Base-by-base conservation (phyloP, 2,113 vertebrate genomes). In the Cochlearius cochlearius region DNA sequence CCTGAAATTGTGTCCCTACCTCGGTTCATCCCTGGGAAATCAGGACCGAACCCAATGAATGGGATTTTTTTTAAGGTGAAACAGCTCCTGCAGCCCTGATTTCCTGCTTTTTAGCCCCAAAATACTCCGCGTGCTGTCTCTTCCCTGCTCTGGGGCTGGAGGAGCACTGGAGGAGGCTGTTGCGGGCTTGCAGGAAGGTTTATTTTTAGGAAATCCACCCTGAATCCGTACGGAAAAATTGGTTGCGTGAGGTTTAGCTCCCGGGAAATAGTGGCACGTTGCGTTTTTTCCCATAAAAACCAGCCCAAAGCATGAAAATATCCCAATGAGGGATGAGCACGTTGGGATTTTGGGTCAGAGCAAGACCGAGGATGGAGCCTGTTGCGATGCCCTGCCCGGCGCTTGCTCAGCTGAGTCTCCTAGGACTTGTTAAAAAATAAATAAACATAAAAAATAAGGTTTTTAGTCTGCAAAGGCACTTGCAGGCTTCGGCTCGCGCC, bases 341-440 rank as follows among this genome's bases (percentile, higher is more conserved):
- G 1, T 56, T 45, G 52, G 43, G 58, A 27, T 78, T 78, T 58
- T 13, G 55, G 29, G 67, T 36, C 23, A 10, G 43, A 32, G 25
- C 8, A 29, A 62, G 30, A 41, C 4, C 0, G 6, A 75, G 22
- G 55, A 45, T 50, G 55, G 55, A 63, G 32, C 17, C 15, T 2
- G 30, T 38, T 55, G 45, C 0, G 0, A 18, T 11, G 20, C 30
- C 27, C 13, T 64, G 26, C 50, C 27, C 0, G 0, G 7, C 0
- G 4, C 34, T 78, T 17, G 22, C 66, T 67, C 0, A 0, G 22
- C 9, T 0, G 0, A 43, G 13, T 38, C 30, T 50, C 22, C 15
- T 4, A 5, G 12, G 11, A 10, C 15, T 62, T 55, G 26, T 21
- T 67, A 27, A 59, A 45, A 21, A 41, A 50, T 27, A 62, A 36